Base-by-base conservation (phyloP, 2,888 invertebrate species). In the Apodemia zela region DNA sequence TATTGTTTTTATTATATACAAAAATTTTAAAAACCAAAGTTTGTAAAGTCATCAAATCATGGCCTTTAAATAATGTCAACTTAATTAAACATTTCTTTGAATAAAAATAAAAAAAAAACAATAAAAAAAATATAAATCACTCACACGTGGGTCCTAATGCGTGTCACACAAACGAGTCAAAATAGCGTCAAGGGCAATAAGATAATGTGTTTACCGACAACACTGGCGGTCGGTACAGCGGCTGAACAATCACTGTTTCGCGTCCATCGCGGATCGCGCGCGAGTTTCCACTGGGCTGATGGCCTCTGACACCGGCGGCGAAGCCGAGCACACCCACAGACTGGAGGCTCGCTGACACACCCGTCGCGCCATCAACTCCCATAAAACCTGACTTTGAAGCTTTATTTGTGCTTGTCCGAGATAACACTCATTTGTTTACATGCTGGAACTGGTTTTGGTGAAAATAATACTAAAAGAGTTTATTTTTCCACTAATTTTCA, bases 101-200 rank as follows among this genome's bases (percentile, higher is more conserved):
- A 17, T 45, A 45, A 7, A 45, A 45, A n/a, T 42, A 42, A 45
- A 45, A 45, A n/a, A 42, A 42, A 45, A 45, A 15, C 7, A 45
- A n/a, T 62, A 62, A 65, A 67, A 63, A 69, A 54, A 10, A n/a
- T 38, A 60, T 67, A 69, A 67, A 64, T 73, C 82, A 87, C 86
- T 85, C 73, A 85, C 86, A 72, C 74, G 75, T 76, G 74, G 71
- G 67, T 72, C 70, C 65, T 67, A 64, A 63, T 68, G 70, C 68
- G 59, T 62, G 65, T 68, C 70, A 67, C 72, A 71, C 73, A 71
- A 74, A 72, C 72, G 70, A 72, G 78, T 82, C 73, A 69, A 85
- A 84, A 85, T 83, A 84, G 79, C 80, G 75, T 72, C 81, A 84
- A 85, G 84, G 84, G 71, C 80, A 73, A 49, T 63, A 66, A 68